Evolutionary conservation across 2,113 vertebrate species (phyloP), one percentile per base, ranked within the genome.

Genomic region (Poicephalus gulielmi): DNA sequence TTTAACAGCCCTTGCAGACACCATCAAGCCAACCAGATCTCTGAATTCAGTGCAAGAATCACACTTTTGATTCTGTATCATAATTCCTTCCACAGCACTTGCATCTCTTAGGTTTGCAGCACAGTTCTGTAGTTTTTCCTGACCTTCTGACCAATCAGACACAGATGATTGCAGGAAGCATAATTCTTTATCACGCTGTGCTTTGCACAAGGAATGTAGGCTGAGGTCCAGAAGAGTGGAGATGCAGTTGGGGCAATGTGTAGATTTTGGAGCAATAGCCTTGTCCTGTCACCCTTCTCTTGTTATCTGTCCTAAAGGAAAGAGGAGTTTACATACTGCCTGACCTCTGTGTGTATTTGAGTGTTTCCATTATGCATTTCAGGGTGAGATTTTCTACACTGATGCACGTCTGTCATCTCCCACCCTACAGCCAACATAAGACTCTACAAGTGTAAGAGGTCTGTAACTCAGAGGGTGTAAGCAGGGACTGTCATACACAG

Each of bases 311-410:
- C 16, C 50, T 35, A 47, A 84, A 71, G 33, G 33, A 83, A 88
- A 86, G 50, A 35, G 27, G 3, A 18, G 52, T 94, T 92, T 78
- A 68, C 39, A 43, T 23, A 27, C 30, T 20, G 22, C 4, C 7
- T 46, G 68, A 63, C 27, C 73, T 81, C 66, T 2, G 0, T 52
- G 33, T 55, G 52, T 63, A 68, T 89, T 91, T 71, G 44, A 39
- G 27, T 15, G 27, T 28, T 91, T 95, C 66, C 5, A 5, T 86
- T 63, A 64, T 11, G 35, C 57, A 82, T 47, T 68, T 67, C 18
- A 52, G 80, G 20, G 35, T 84, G 94, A 94, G 62, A 89, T 92
- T 92, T 91, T 81, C 92, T 66, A 82, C 55, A 43, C 80, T 92
- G 62, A 88, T 53, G 39, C 20, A 50, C 30, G 81, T 86, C 71